These are phyloP conservation scores for Hydrolagus affinis DNA, from an alignment of 2,113 vertebrate genomes.

Conservation along the genomic window DNA sequence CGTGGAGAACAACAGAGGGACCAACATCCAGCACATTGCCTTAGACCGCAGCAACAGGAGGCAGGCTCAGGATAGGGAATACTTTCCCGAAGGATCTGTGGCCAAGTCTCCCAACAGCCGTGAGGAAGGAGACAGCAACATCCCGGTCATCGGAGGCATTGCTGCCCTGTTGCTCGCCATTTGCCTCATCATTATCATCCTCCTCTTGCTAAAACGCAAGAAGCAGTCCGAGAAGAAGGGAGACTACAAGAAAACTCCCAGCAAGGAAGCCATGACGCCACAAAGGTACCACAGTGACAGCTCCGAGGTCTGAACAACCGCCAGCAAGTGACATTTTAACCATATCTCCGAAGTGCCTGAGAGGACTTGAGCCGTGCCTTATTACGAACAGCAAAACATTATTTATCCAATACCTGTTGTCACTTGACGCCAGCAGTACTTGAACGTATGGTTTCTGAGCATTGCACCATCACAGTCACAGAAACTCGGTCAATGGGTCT, in stretches of 20 bases:
- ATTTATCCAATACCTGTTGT: conserved; percentile 33
- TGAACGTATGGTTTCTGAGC: conserved; percentile 34
- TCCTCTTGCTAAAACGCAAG: conserved; percentile 54
- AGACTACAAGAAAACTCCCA: conserved; percentile 47
- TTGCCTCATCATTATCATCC: conserved; percentile 50
- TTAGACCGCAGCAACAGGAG: conserved; percentile 59
- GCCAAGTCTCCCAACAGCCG: conserved; percentile 55
- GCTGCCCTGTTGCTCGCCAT: conserved; percentile 59
- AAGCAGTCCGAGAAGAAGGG: conserved; percentile 50
- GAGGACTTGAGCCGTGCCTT: conserved; percentile 42
- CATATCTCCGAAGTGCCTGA: conserved; percentile 56
- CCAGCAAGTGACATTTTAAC: not conserved
- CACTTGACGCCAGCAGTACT: conserved; percentile 47
- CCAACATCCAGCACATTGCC: conserved; percentile 81
- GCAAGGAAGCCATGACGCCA: conserved; percentile 62
- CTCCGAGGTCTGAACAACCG: conserved; percentile 73
- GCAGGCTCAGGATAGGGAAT: conserved; percentile 44
- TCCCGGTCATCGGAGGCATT: conserved; percentile 56
- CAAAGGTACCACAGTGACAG: conserved; percentile 58
- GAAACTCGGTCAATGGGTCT: not conserved
- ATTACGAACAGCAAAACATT: conserved; percentile 35
- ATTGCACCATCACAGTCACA: not conserved
- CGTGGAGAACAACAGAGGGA: conserved; percentile 66
- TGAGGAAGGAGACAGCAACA: conserved; percentile 44
- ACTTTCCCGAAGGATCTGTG: conserved; percentile 45